Evolutionary conservation across 2,113 vertebrate genomes (phyloP).

Genomic region (Cervus canadensis): DNA sequence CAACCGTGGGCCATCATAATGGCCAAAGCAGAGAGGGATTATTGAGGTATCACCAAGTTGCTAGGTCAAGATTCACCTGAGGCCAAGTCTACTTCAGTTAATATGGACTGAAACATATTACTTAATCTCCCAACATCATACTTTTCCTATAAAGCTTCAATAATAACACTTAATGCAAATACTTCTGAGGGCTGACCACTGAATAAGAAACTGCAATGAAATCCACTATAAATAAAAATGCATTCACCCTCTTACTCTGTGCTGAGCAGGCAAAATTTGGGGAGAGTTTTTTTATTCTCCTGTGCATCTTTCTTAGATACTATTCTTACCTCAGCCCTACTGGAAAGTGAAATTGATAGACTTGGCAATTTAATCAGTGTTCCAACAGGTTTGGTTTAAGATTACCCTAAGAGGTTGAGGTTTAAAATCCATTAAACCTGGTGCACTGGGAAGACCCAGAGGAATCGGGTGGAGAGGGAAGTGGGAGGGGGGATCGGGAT

Average conservation of each 20-base stretch:
- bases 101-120: not conserved
- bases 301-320: not conserved
- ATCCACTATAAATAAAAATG: not conserved
- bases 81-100: not conserved
- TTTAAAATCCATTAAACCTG: not conserved
- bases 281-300: not conserved
- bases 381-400: not conserved
- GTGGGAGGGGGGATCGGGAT: too few relatives aligned
- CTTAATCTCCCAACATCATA: not conserved
- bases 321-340: not conserved
- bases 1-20: not conserved
- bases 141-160: not conserved
- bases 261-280: not conserved
- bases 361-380: not conserved
- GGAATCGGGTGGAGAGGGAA: too few relatives aligned
- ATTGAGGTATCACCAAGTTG: not conserved
- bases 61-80: not conserved
- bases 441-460: too few relatives aligned
- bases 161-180: not conserved
- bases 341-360: not conserved
- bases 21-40: not conserved
- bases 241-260: not conserved
- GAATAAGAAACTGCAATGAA: not conserved
- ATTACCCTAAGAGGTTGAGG: not conserved
- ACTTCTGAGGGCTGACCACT: not conserved